These are phyloP conservation scores for Xenus cinereus DNA, from an alignment of 2,113 vertebrate species.

Conservation along the genomic window DNA sequence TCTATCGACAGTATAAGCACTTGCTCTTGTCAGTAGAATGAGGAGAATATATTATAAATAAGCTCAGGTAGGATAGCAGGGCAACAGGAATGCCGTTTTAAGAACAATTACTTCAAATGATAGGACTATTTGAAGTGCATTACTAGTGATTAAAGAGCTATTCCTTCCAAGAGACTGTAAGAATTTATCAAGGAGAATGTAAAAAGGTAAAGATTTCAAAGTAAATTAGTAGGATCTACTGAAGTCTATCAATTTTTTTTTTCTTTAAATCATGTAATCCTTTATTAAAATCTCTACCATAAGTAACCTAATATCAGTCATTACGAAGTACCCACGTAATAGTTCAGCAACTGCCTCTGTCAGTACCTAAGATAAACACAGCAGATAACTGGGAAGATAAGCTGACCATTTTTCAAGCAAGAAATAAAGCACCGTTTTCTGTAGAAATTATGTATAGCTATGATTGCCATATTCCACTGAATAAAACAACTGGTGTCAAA, in stretches of 20 bases:
- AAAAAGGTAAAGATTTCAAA: conserved; percentile 9
- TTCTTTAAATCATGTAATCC: neutral
- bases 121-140: neutral
- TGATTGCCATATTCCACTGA: conserved; percentile 26
- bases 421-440: conserved; percentile 43
- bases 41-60: neutral
- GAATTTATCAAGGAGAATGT: conserved; percentile 16
- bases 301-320: conserved; percentile 8
- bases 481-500: conserved; percentile 20
- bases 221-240: neutral
- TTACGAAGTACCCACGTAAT: neutral
- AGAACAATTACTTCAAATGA: neutral
- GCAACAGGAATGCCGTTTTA: neutral
- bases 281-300: conserved; percentile 26
- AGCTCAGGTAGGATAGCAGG: neutral
- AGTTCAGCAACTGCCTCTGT: neutral
- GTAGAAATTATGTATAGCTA: conserved; percentile 39
- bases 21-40: neutral
- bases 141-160: neutral
- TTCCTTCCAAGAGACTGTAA: conserved; percentile 11
- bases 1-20: neutral
- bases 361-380: conserved; percentile 40
- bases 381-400: neutral
- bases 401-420: conserved; percentile 21
- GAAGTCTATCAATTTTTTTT: neutral